Evolutionary conservation across 2,113 vertebrate genomes (phyloP), one percentile per base, ranked within the genome.

Genomic region (Diadophis punctatus): DNA sequence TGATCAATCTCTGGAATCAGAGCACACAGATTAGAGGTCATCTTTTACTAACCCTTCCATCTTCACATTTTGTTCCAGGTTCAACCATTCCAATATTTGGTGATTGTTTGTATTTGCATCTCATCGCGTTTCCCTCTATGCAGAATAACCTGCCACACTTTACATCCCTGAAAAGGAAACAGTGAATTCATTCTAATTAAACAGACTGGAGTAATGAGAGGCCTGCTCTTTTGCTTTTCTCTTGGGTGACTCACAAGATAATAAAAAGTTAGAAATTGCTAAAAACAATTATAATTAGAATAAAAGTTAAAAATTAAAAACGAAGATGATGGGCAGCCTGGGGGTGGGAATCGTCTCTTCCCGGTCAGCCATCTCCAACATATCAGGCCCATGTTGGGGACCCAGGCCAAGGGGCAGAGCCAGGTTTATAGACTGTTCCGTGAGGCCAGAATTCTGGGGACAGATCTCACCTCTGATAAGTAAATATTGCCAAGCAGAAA

Each of bases 141-240:
- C n/a, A n/a, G n/a, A n/a, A 99, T 51, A 99, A 94, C 90, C 99
- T 99, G 0, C 99, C 98, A 52, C 99, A 99, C 93, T 96, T 92
- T 0, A 34, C 0, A 8, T 99, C 98, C 51, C 99, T 99, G 94
- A 2, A 89, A 88, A 90, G 90, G 95, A 93, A 92, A 8, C 3
- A 93, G 30, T 11, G 4, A 53, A 52, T 80, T 34, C 23, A 10
- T 90, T 12, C 14, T 80, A 90, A n/a, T 68, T 68, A 49, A 43
- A 10, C 56, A 85, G 14, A 56, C 22, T 14, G 11, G 60, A 16
- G 11, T n/a, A 6, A 68, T n/a, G 60, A 68, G 60, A 68, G 30
- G 1, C 0, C 5, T n/a, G 10, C 4, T 23, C 11, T 4, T 58
- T 51, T 63, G 25, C 27, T 63, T 63, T 14, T 52, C 22, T 63